Base-by-base conservation (phyloP, 2,888 invertebrate species). In the Neoscelio sp. region DNA sequence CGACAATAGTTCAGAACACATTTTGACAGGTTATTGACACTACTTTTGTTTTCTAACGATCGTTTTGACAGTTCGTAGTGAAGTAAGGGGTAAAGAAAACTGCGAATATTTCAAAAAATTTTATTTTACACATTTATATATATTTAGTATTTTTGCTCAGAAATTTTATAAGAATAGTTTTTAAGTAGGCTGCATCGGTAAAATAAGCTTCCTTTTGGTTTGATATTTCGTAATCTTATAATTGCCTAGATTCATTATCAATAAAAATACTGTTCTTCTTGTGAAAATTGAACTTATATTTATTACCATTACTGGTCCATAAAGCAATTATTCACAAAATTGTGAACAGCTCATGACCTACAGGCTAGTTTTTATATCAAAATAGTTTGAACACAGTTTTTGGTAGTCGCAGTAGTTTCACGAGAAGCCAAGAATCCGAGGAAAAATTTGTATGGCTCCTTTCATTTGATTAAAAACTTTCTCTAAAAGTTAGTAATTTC, bases 321-420 rank as follows among this genome's bases (percentile, higher is more conserved):
- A 15, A 38, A 56, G 48, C 68, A 18, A 48, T 8, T 46, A 80
- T 84, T 87, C 87, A 78, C 85, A 64, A 18, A 3, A 26, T 46
- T 26, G 73, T 70, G 86, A 87, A 86, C 75, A 83, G 85, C 83
- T 71, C 70, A 80, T 85, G 86, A 82, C 80, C 80, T 50, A 42
- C 3, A 30, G 52, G 30, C 30, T 20, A 23, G 20, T 3, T 20
- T 38, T 33, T 46, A 62, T 35, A n/a, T n/a, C n/a, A 7, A 62
- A n/a, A n/a, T n/a, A 40, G 42, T 3, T 65, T 52, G 52, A 65
- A 65, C 50, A 50, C 65, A 64, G 28, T 28, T n/a, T n/a, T 28
- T 2, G n/a, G n/a, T n/a, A n/a, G n/a, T 28, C n/a, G 44, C 17
- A 38, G 38, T 62, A 35, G 33, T 5, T 7, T 42, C 42, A n/a